Percentiles rank a stretch among this genome's conserved stretches.
Evolutionary conservation across 2,888 invertebrate genomes (phyloP).

Genomic region (Selenia dentaria): DNA sequence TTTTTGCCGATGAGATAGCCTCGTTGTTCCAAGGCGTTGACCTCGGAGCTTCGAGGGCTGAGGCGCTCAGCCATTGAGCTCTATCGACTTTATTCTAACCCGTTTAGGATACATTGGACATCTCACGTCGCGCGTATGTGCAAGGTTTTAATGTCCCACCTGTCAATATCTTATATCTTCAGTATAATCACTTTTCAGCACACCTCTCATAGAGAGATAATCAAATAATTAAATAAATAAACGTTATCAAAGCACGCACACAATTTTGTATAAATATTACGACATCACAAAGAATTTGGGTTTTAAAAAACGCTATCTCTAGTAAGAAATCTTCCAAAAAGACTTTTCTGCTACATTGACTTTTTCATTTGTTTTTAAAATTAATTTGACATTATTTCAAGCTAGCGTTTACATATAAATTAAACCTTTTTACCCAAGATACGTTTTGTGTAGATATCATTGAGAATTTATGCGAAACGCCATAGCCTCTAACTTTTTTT

Average conservation of each 20-base stretch:
- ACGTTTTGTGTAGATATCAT: neutral
- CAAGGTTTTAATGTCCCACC: conserved; percentile 68
- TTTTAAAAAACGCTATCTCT: conserved; percentile 80
- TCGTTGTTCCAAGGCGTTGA: conserved; percentile 92
- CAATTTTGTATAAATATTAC: conserved; percentile 79
- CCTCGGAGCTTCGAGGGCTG: conserved; percentile 92
- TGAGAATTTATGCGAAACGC: neutral
- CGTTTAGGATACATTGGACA: conserved; percentile 85
- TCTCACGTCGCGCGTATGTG: conserved; percentile 75
- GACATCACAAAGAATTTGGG: conserved; percentile 84
- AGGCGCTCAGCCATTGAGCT: conserved; percentile 89
- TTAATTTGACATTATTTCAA: conserved; percentile 63
- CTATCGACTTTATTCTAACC: conserved; percentile 81
- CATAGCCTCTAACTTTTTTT: too few species aligned
- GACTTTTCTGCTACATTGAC: conserved; percentile 79
- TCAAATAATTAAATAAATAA: conserved; percentile 55
- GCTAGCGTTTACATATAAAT: conserved; percentile 43
- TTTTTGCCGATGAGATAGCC: conserved; percentile 94
- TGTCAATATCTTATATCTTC: conserved; percentile 71
- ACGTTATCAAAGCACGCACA: conserved; percentile 69
- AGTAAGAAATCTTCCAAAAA: conserved; percentile 77
- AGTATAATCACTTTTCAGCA: conserved; percentile 62
- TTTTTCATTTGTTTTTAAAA: conserved; percentile 81
- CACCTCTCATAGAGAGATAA: conserved; percentile 76
- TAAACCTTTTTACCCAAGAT: conserved; percentile 12